Percentiles rank a stretch among this genome's conserved stretches.
Conservation (phyloP, 2,888 invertebrate species). For the Limnephilus rhombicus region DNA sequence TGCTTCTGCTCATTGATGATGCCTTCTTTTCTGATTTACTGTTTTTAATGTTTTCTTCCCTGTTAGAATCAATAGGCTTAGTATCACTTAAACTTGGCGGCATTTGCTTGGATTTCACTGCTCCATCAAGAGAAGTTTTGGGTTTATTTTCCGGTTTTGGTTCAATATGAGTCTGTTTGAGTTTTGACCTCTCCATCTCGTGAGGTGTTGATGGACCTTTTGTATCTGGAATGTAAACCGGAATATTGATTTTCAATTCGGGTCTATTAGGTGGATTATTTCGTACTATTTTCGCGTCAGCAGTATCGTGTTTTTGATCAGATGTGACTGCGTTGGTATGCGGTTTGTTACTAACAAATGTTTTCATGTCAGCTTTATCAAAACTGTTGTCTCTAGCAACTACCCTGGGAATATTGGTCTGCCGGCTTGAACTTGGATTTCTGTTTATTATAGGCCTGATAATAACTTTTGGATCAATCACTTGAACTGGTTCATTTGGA, state of each 20-base stretch:
- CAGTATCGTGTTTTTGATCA: constrained; percentile 18
- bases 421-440: constrained; percentile 68
- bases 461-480: constrained; percentile 79
- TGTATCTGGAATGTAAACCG: constrained; percentile 60
- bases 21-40: constrained; percentile 25
- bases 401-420: constrained; percentile 75
- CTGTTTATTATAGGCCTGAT: constrained; percentile 78
- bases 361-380: constrained; percentile 65
- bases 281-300: constrained; percentile 44
- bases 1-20: constrained; percentile 49
- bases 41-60: constrained; percentile 22
- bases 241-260: constrained; percentile 63
- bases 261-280: constrained; percentile 51
- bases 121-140: constrained; percentile 36
- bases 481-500: constrained; percentile 70
- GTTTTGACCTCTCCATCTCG: constrained; percentile 73
- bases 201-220: constrained; percentile 72
- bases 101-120: not conserved
- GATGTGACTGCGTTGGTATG: not conserved
- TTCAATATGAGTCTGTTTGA: constrained; percentile 3
- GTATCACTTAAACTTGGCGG: not conserved
- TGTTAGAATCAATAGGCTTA: not conserved
- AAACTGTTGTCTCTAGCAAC: constrained; percentile 70
- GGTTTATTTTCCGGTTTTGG: constrained; percentile 47
- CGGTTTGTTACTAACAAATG: constrained; percentile 8